Conservation (phyloP, 1,140 invertebrate species). For the Metopolophium dirhodum region DNA sequence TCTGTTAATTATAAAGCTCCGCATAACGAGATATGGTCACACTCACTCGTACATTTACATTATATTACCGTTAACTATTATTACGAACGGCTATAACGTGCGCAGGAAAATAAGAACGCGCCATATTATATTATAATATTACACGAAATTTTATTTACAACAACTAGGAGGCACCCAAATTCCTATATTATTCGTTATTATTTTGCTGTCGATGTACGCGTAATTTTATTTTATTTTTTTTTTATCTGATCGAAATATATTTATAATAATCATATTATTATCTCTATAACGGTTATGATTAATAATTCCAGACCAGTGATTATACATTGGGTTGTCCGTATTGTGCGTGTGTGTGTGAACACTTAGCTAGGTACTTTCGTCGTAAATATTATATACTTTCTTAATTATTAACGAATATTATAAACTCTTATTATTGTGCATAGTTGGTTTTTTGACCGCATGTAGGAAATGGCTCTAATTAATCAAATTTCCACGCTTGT, state of each 20-base stretch:
- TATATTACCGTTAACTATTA: too few relatives aligned
- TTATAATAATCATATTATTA: too few relatives aligned
- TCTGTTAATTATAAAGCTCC: background rate
- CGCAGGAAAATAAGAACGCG: background rate
- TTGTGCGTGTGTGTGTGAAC: background rate
- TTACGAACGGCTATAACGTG: background rate
- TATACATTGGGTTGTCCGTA: background rate
- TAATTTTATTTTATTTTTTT: background rate
- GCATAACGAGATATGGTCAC: background rate
- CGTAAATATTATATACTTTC: background rate
- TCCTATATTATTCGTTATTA: background rate
- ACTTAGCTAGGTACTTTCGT: background rate
- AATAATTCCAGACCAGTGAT: background rate
- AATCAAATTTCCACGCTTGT: background rate
- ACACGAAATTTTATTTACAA: background rate
- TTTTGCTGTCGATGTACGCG: background rate
- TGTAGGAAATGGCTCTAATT: background rate
- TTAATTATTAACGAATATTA: background rate
- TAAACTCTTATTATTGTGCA: background rate
- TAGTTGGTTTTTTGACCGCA: background rate
- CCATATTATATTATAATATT: background rate
- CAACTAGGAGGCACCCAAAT: background rate
- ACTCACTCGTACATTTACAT: background rate
- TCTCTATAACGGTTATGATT: background rate
- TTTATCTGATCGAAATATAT: background rate